phyloP scores from a whole-genome alignment of 2,797 vertebrate genomes.

The Thaleichthys pacificus region DNA sequence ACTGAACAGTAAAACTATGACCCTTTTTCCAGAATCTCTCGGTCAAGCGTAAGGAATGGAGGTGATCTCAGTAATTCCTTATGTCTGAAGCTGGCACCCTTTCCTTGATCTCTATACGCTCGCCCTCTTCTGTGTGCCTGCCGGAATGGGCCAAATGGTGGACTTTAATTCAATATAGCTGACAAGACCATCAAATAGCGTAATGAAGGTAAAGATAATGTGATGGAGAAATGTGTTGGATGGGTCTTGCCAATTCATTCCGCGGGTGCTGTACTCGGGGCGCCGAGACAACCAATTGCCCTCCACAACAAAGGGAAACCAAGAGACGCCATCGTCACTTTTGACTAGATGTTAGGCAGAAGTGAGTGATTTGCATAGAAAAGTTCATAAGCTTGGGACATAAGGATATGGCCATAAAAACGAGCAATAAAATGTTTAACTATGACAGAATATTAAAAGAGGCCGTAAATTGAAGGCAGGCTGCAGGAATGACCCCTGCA shows the following conservation, averaged over 20 bases:
- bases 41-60: background rate
- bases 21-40: too few relatives aligned
- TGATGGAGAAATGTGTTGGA: slow-evolving; percentile 43
- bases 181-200: slow-evolving; percentile 8
- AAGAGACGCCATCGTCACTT: slow-evolving; percentile 42
- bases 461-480: slow-evolving; percentile 76
- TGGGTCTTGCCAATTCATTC: slow-evolving; percentile 32
- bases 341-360: slow-evolving; percentile 33
- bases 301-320: slow-evolving; percentile 45
- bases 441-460: slow-evolving; percentile 83
- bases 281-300: background rate
- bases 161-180: slow-evolving; percentile 56
- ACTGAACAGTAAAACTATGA: background rate
- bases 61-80: slow-evolving; percentile 72
- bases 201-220: slow-evolving; percentile 51
- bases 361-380: slow-evolving; percentile 80
- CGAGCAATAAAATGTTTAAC: slow-evolving; percentile 74
- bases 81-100: slow-evolving; percentile 58
- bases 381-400: slow-evolving; percentile 81
- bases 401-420: slow-evolving; percentile 79
- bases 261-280: slow-evolving; percentile 23
- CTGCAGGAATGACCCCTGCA: slow-evolving; percentile 70
- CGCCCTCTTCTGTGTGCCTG: slow-evolving; percentile 35
- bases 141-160: slow-evolving; percentile 40
- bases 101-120: slow-evolving; percentile 23